Percentiles rank a stretch among this genome's conserved stretches.
Conservation (phyloP, 2,113 vertebrate species). For the Corvus moneduloides region DNA sequence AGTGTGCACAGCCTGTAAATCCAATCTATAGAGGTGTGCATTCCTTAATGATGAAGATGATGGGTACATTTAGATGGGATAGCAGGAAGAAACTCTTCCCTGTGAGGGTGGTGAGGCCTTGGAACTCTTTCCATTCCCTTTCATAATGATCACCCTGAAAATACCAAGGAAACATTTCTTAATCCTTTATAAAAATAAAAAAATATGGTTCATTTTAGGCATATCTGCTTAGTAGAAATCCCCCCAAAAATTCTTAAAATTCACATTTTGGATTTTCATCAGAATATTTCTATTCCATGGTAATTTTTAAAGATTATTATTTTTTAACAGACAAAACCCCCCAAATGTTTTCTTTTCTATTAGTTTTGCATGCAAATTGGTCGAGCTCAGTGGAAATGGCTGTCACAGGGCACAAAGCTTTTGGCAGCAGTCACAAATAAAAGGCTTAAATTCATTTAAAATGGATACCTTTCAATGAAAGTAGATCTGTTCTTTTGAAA, state of each 20-base stretch:
- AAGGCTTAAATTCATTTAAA: not conserved
- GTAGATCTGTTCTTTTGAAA: not conserved
- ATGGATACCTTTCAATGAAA: not conserved
- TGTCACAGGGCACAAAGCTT: not conserved
- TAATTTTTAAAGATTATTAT: not conserved
- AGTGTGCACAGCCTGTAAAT: not conserved
- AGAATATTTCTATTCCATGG: not conserved
- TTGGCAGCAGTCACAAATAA: not conserved
- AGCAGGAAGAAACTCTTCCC: not conserved
- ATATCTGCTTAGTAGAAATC: not conserved
- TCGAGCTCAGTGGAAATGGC: not conserved
- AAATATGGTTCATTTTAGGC: not conserved
- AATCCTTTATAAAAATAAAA: not conserved
- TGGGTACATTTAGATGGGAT: not conserved
- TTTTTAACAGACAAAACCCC: not conserved
- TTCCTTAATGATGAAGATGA: not conserved
- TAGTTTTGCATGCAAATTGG: not conserved
- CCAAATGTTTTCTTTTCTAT: not conserved
- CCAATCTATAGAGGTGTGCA: accelerated
- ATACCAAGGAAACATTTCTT: not conserved
- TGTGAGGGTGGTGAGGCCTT: not conserved
- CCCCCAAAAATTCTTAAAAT: not conserved
- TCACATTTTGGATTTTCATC: not conserved
- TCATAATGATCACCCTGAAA: not conserved
- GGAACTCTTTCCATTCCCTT: not conserved